Evolutionary conservation across 2,797 vertebrate genomes (phyloP).

Genomic region (Heterohyrax brucei): DNA sequence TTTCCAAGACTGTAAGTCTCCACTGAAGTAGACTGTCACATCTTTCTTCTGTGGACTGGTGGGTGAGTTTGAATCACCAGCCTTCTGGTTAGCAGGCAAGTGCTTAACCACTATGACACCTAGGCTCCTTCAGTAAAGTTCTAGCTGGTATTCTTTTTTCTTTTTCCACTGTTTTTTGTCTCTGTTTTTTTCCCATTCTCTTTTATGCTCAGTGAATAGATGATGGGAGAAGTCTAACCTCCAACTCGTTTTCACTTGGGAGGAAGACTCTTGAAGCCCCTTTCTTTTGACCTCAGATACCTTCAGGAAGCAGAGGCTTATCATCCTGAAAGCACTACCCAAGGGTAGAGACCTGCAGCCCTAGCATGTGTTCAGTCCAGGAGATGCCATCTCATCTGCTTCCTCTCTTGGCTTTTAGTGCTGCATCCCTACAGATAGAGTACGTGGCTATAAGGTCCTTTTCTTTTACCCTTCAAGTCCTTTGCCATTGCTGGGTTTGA

Average conservation of each 20-base stretch:
- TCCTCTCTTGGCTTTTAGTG: neutral
- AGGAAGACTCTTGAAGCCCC: slow-evolving; percentile 15
- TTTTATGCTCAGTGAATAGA: slow-evolving; percentile 41
- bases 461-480: neutral
- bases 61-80: no score
- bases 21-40: no score
- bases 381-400: slow-evolving; percentile 4
- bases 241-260: slow-evolving; percentile 18
- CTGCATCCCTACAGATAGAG: neutral
- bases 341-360: neutral
- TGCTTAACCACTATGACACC: neutral
- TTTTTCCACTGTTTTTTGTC: slow-evolving; percentile 30
- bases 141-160: slow-evolving; percentile 9
- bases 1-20: no score
- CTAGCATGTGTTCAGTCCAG: neutral
- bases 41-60: no score
- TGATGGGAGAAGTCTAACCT: slow-evolving; percentile 45
- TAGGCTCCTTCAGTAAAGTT: neutral
- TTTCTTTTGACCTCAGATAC: neutral
- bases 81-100: no score
- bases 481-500: slow-evolving; percentile 5
- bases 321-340: neutral
- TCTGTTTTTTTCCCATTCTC: slow-evolving; percentile 16
- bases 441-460: neutral
- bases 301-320: slow-evolving; percentile 26